Percentiles rank a stretch among this genome's conserved stretches.
Evolutionary conservation across 2,113 vertebrate species (phyloP).

Genomic region (Epinephelus fuscoguttatus): DNA sequence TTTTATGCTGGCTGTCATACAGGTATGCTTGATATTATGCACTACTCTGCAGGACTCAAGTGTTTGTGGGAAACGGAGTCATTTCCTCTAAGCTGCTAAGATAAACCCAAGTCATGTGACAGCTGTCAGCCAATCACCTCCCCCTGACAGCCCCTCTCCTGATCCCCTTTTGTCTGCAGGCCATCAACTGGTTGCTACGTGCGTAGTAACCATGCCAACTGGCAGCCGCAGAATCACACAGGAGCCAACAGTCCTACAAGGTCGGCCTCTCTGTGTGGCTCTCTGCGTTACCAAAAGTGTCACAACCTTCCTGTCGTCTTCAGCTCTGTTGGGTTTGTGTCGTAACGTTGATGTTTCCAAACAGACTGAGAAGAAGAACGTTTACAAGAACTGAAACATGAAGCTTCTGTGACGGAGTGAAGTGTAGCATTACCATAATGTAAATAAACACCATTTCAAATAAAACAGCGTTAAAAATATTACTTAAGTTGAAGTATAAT

Average conservation of each 20-base stretch:
- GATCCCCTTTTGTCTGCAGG: slow-evolving; percentile 18
- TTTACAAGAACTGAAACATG: neutral
- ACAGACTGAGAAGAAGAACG: neutral
- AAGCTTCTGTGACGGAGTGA: neutral
- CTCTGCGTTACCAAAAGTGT: neutral
- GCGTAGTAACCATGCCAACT: slow-evolving; percentile 17
- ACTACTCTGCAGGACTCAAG: neutral
- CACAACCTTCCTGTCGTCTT: neutral
- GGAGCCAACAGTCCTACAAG: neutral
- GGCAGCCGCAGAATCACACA: neutral
- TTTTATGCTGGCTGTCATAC: slow-evolving; percentile 8
- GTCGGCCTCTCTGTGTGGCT: neutral
- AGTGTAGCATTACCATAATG: neutral
- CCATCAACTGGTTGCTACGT: neutral
- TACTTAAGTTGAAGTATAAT: no score
- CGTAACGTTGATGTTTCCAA: neutral
- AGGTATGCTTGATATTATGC: slow-evolving; percentile 4
- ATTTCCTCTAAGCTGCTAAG: slow-evolving; percentile 16
- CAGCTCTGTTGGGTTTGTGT: neutral
- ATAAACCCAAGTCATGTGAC: slow-evolving; percentile 14
- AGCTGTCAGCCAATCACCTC: slow-evolving; percentile 25
- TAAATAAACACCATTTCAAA: neutral
- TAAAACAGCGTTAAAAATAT: neutral
- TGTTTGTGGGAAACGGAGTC: slow-evolving; percentile 12
- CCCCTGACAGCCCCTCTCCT: slow-evolving; percentile 17